These are phyloP conservation scores for Drosophila cognata DNA, from an alignment of 2,888 invertebrate species.

Conservation along the genomic window DNA sequence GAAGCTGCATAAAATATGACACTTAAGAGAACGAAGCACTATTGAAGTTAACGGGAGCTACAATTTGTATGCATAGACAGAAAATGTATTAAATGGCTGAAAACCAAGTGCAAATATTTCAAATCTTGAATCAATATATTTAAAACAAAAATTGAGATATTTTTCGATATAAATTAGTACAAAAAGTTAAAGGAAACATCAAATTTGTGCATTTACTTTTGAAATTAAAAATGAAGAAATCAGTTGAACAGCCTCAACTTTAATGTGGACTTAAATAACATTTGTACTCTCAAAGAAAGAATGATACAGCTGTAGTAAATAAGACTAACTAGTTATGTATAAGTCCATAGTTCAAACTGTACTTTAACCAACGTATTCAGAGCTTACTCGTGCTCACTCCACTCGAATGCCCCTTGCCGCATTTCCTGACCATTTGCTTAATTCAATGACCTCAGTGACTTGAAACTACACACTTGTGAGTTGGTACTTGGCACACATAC, in stretches of 20 bases:
- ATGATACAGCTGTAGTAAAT: neutral
- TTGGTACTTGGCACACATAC: conserved; percentile 28
- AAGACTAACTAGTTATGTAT: neutral
- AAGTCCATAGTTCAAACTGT: neutral
- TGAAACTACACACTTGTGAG: conserved; percentile 66
- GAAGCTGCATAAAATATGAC: neutral
- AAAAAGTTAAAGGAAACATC: neutral
- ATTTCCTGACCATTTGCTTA: conserved; percentile 68
- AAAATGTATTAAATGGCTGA: neutral
- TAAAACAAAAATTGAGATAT: rapidly evolving
- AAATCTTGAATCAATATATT: neutral
- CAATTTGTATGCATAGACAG: neutral
- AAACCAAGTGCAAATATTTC: too few species aligned
- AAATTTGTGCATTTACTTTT: neutral
- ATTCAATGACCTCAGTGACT: conserved; percentile 73
- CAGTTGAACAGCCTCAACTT: neutral
- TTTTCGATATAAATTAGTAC: neutral
- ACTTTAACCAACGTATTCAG: neutral
- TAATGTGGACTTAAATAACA: neutral
- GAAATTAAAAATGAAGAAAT: neutral
- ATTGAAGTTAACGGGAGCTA: conserved; percentile 14
- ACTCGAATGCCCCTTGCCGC: conserved; percentile 28
- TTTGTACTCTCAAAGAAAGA: neutral
- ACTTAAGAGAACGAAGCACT: neutral
- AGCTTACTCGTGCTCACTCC: conserved; percentile 7